Evolutionary conservation across 2,888 invertebrate genomes (phyloP).

Genomic region (Calameuta filiformis): DNA sequence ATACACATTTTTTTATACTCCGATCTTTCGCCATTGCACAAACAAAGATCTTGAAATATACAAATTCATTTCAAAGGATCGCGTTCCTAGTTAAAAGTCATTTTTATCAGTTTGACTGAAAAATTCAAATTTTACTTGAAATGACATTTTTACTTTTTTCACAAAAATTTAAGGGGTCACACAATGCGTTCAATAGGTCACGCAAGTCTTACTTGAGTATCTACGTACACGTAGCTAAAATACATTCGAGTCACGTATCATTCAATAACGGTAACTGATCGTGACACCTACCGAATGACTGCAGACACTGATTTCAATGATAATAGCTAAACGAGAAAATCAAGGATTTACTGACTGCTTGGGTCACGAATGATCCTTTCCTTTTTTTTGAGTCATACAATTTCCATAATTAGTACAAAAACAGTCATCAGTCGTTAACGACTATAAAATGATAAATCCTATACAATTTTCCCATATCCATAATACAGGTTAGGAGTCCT

Average conservation of each 20-base stretch:
- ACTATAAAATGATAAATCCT: not conserved
- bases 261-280: not conserved
- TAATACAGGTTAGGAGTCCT: not conserved
- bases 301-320: not conserved
- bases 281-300: not conserved
- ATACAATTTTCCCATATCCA: not conserved
- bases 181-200: slow-evolving; percentile 16
- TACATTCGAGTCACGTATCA: not conserved
- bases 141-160: not conserved
- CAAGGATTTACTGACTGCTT: not conserved
- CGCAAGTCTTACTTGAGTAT: not conserved
- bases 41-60: not conserved
- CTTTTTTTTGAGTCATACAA: not conserved
- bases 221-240: not conserved
- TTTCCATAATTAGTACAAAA: not conserved
- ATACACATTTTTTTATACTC: not conserved
- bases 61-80: not conserved
- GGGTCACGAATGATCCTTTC: not conserved
- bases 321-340: not conserved
- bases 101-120: not conserved
- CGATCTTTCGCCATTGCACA: not conserved
- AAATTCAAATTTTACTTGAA: not conserved
- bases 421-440: not conserved
- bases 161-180: not conserved
- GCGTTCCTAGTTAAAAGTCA: not conserved